These are phyloP conservation scores for Nebria salina DNA, from an alignment of 2,888 invertebrate species.

Conservation along the genomic window DNA sequence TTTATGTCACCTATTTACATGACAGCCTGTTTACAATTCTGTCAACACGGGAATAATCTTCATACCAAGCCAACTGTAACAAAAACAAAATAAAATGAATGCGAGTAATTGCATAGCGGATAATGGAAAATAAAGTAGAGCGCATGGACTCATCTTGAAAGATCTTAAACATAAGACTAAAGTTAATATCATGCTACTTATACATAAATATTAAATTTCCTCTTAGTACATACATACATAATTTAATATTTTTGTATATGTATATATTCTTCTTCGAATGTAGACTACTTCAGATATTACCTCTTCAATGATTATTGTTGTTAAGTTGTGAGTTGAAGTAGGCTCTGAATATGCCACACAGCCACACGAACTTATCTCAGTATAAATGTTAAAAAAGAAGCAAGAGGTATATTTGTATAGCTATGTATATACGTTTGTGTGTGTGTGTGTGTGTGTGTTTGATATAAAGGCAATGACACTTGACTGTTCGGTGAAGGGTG, in stretches of 20 bases:
- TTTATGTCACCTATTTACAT: constrained; percentile 16
- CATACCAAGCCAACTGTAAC: neutral
- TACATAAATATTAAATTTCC: too few species aligned
- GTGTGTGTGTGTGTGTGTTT: constrained; percentile 1
- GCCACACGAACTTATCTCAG: too few species aligned
- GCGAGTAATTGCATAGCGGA: neutral
- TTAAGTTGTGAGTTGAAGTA: too few species aligned
- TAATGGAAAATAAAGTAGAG: neutral
- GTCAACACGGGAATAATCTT: constrained; percentile 11
- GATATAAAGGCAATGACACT: constrained; percentile 18
- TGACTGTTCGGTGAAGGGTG: constrained; percentile 4
- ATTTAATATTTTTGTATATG: too few species aligned
- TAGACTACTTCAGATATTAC: too few species aligned
- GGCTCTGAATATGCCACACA: too few species aligned
- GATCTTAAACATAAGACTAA: neutral
- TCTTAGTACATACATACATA: too few species aligned
- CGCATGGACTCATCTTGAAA: neutral
- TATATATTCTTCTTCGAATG: too few species aligned
- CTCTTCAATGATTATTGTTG: too few species aligned
- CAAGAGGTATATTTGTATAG: too few species aligned
- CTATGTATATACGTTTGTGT: neutral
- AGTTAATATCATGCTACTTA: too few species aligned
- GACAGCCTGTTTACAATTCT: constrained; percentile 8
- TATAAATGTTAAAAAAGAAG: too few species aligned
- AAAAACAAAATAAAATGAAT: neutral